These are phyloP conservation scores for Aldrovandia affinis DNA, from an alignment of 2,797 vertebrate species.

Conservation along the genomic window DNA sequence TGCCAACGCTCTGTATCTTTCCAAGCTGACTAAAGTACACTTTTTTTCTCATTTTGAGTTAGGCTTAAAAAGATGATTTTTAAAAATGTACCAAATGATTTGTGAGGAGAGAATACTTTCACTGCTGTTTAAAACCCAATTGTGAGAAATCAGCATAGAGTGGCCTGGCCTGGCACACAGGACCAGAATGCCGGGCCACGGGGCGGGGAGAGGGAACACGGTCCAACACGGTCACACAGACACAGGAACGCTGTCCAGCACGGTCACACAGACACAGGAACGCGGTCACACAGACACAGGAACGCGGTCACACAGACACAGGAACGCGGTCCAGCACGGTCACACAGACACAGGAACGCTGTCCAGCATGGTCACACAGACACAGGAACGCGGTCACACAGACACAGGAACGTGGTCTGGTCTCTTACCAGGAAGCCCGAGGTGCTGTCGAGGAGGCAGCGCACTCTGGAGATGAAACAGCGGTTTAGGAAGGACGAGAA, in stretches of 20 bases:
- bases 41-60: neutral
- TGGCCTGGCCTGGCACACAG: neutral
- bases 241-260: neutral
- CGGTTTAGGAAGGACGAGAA: conserved; percentile 92
- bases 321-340: neutral
- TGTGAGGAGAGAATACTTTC: conserved; percentile 21
- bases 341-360: too few relatives aligned
- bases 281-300: neutral
- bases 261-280: too few relatives aligned
- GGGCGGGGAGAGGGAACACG: neutral
- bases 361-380: too few relatives aligned
- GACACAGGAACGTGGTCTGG: neutral
- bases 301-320: too few relatives aligned
- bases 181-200: neutral
- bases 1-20: too few relatives aligned
- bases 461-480: conserved; percentile 89
- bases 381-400: neutral
- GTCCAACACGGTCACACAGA: neutral
- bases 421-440: conserved; percentile 92
- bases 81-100: conserved; percentile 6
- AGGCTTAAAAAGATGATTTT: neutral
- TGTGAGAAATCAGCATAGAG: neutral
- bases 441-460: conserved; percentile 94
- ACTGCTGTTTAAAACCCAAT: neutral
- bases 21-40: neutral